These are phyloP conservation scores for Gymnosoma rotundatum DNA, from an alignment of 2,888 invertebrate species.

Conservation along the genomic window DNA sequence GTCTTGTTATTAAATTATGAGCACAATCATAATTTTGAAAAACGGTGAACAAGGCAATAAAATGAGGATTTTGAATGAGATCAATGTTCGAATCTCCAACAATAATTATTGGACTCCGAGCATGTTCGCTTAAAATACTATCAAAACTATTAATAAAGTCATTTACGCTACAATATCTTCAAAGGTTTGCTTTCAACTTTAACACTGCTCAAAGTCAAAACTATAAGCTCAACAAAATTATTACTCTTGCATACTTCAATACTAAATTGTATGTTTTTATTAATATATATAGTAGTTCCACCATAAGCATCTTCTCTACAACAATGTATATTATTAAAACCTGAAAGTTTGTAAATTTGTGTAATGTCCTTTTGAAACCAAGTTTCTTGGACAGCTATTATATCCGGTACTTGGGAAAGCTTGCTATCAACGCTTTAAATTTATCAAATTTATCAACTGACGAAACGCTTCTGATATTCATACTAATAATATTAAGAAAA, in stretches of 20 bases:
- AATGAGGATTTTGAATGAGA: slow-evolving; percentile 5
- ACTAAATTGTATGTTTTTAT: not conserved
- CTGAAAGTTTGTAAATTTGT: slow-evolving; percentile 12
- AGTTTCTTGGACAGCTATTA: slow-evolving; percentile 35
- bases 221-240: slow-evolving; percentile 24
- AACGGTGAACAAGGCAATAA: slow-evolving; percentile 4
- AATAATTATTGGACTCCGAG: slow-evolving; percentile 17
- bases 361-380: slow-evolving; percentile 10
- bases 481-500: slow-evolving; percentile 9
- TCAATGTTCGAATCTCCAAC: slow-evolving; percentile 44
- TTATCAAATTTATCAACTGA: slow-evolving; percentile 37
- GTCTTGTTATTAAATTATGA: slow-evolving; percentile 34
- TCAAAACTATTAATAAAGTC: slow-evolving; percentile 3
- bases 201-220: slow-evolving; percentile 19
- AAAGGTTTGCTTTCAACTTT: slow-evolving; percentile 15
- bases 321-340: slow-evolving; percentile 19
- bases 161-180: not conserved
- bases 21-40: slow-evolving; percentile 34
- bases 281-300: slow-evolving; percentile 13
- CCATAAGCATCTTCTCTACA: slow-evolving; percentile 39
- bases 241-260: slow-evolving; percentile 25
- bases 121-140: not conserved
- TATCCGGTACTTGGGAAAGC: slow-evolving; percentile 25
- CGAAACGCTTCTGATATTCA: slow-evolving; percentile 32
- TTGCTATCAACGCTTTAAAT: slow-evolving; percentile 28